Evolutionary conservation across 2,888 invertebrate species (phyloP).

Genomic region (Micropterix aruncella): DNA sequence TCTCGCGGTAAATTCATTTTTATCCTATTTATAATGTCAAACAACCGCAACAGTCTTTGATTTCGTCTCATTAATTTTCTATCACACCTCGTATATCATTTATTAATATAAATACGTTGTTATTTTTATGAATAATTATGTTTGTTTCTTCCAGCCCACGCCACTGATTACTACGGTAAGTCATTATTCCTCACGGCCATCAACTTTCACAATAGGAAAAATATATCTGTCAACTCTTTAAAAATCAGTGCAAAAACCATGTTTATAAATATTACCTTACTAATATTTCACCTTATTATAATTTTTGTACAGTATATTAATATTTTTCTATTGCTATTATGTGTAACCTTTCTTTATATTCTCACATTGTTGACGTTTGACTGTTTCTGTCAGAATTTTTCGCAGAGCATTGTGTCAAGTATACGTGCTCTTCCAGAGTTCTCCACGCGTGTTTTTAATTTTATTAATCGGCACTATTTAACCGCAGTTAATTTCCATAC

Average conservation of each 20-base stretch:
- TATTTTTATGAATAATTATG: too few species aligned
- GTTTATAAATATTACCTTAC: slow-evolving; percentile 35
- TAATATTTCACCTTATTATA: slow-evolving; percentile 25
- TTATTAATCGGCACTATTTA: too few species aligned
- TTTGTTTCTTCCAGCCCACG: slow-evolving; percentile 58
- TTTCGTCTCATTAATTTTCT: too few species aligned
- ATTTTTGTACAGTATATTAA: slow-evolving; percentile 11
- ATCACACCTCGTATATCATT: too few species aligned
- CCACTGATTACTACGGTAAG: slow-evolving; percentile 99
- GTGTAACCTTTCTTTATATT: slow-evolving; percentile 21
- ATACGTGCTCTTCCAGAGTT: slow-evolving; percentile 39
- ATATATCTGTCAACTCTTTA: slow-evolving; percentile 21
- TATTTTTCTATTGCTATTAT: too few species aligned
- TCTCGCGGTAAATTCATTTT: too few species aligned
- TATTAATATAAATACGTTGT: too few species aligned
- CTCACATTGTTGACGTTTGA: slow-evolving; percentile 6
- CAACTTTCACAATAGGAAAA: slow-evolving; percentile 13
- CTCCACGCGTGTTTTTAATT: slow-evolving; percentile 31
- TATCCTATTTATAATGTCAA: too few species aligned
- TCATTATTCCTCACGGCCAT: slow-evolving; percentile 56
- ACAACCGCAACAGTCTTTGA: too few species aligned
- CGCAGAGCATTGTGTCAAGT: slow-evolving; percentile 7
- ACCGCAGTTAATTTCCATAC: too few species aligned
- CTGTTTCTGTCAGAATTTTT: slow-evolving; percentile 11
- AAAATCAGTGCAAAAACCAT: slow-evolving; percentile 32